Conservation (phyloP, 2,888 invertebrate species). For the Synanthedon andrenaeformis region DNA sequence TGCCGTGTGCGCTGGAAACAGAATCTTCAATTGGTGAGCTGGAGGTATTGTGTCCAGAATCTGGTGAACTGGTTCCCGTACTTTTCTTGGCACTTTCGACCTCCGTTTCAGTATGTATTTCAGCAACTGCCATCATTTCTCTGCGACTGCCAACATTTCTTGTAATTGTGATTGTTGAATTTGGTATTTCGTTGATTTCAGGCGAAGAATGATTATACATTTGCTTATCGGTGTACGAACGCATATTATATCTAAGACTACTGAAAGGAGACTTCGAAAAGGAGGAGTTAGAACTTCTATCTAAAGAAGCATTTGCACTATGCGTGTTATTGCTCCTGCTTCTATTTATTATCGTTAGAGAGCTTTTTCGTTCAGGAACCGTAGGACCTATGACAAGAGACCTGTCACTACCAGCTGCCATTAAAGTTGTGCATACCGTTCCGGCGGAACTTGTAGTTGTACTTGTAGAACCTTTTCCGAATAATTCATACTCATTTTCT, state of each 20-base stretch:
- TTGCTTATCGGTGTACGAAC: conserved; percentile 43
- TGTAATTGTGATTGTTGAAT: conserved; percentile 50
- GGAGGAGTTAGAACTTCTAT: conserved; percentile 58
- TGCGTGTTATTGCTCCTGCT: conserved; percentile 63
- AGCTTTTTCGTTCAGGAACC: conserved; percentile 86
- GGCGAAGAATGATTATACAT: conserved; percentile 45
- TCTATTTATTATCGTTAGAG: conserved; percentile 72
- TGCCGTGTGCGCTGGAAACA: conserved; percentile 77
- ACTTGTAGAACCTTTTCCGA: conserved; percentile 91
- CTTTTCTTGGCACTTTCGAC: conserved; percentile 64
- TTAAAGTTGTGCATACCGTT: conserved; percentile 86
- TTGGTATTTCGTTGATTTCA: conserved; percentile 40
- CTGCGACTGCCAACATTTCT: conserved; percentile 48
- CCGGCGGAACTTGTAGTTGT: conserved; percentile 92
- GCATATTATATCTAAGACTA: conserved; percentile 47
- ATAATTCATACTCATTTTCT: conserved; percentile 91
- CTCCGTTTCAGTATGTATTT: conserved; percentile 63
- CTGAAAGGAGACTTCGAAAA: conserved; percentile 53
- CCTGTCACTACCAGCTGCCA: conserved; percentile 76
- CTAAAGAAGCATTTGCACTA: conserved; percentile 68
- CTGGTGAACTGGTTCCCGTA: conserved; percentile 80
- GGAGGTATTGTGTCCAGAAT: conserved; percentile 85
- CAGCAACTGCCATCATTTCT: conserved; percentile 72
- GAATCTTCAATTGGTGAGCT: conserved; percentile 83
- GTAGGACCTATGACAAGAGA: conserved; percentile 77